Base-by-base conservation (phyloP, 2,797 vertebrate genomes). In the Eutrigla gurnardus region DNA sequence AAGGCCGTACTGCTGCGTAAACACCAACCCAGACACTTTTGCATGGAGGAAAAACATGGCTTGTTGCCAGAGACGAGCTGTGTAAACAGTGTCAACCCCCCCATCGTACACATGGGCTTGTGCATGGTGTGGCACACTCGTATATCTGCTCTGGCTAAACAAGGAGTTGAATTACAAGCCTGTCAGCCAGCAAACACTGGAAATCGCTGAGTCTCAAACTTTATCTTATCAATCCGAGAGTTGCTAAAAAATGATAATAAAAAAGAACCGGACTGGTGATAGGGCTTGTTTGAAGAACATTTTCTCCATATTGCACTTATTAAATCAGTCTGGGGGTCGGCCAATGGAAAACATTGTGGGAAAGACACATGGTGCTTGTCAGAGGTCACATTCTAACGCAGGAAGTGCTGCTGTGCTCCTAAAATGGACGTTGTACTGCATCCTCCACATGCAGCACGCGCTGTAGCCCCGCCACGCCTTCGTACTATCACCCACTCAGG, bases 41-140 rank as follows among this genome's bases (percentile, higher is more conserved):
- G 78, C 73, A 65, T 4, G 11, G 64, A 85, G 40, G 65, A 83
- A 82, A 50, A 82, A 83, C 77, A 85, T 46, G 62, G 65, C 75
- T 49, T 5, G 50, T 83, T 76, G 75, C 58, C 76, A 72, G 74
- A 76, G 40, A 77, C 70, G 61, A 83, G 50, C 77, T 65, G 83
- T 78, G 74, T 90, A 90, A 92, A 92, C 81, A 91, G 47, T 61
- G 78, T 53, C 73, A 79, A 72, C 52, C 58, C 74, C 63, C 58
- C 63, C 42, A 65, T 35, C 36, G 40, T 49, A 18, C 55, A 63
- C 50, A 46, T 61, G 65, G 63, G 65, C 45, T 10, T 13, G 61
- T 43, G 35, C 65, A 40, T 7, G 4, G 49, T 46, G 65, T 61
- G 70, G 58, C 49, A 70, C 40, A 47, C 68, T 75, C 67, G 11